These are phyloP conservation scores for Trogon melanurus DNA, from an alignment of 2,113 vertebrate species.

Conservation along the genomic window DNA sequence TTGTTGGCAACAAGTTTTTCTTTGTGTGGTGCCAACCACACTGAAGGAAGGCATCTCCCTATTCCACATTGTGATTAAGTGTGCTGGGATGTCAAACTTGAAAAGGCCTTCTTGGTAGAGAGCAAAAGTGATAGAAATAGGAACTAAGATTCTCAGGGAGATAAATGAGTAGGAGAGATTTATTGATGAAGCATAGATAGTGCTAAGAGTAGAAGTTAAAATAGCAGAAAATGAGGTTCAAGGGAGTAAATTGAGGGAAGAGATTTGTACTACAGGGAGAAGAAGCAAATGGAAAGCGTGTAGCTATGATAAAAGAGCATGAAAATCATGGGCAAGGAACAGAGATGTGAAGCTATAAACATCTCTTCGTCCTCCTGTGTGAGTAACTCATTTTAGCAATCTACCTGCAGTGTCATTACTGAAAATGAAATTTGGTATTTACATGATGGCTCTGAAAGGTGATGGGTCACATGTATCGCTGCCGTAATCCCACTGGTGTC, in stretches of 20 bases:
- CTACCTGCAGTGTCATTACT: not conserved
- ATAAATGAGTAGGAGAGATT: conserved; percentile 74
- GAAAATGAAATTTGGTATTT: conserved; percentile 19
- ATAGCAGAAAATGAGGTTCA: conserved; percentile 78
- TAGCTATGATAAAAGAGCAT: not conserved
- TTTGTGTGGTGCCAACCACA: not conserved
- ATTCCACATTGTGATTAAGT: not conserved
- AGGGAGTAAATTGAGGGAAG: conserved; percentile 72
- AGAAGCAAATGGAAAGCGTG: not conserved
- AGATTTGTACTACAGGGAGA: conserved; percentile 52
- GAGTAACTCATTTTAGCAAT: conserved; percentile 14
- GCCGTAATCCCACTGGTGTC: not conserved
- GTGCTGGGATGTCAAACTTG: conserved; percentile 8
- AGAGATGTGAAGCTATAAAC: not conserved
- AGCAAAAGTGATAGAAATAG: conserved; percentile 63
- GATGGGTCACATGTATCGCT: not conserved
- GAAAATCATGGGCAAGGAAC: not conserved
- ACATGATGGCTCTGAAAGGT: not conserved
- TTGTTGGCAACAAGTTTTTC: not conserved
- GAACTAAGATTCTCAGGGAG: conserved; percentile 63
- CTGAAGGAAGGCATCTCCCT: not conserved
- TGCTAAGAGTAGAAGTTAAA: conserved; percentile 75
- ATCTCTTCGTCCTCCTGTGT: not conserved
- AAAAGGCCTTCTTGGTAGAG: conserved; percentile 19
- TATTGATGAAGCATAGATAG: conserved; percentile 77